Evolutionary conservation across 2,797 vertebrate species (phyloP), one percentile per base, ranked within the genome.

Genomic region (Remorina albescens): DNA sequence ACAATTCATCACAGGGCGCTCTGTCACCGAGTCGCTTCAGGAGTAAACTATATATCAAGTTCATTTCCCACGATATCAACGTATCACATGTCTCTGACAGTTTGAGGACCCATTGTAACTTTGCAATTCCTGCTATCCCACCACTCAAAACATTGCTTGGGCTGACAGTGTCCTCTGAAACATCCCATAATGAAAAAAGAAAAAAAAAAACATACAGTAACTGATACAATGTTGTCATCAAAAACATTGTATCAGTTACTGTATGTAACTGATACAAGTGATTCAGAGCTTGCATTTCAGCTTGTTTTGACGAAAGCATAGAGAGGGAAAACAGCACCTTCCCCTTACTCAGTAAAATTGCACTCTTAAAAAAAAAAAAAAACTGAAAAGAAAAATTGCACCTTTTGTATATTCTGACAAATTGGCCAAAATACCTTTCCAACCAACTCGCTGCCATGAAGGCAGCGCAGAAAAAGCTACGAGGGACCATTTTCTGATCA

Each of bases 151-250:
- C 62, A 61, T 46, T 0, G 11, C 28, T 73, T 62, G 62, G 67
- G 71, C 68, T 64, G 64, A 82, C 76, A 55, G 67, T n/a, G 66
- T 74, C 77, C 76, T 80, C 78, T 68, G 69, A 74, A 71, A 70
- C 36, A 34, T 23, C 56, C n/a, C 54, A 37, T 11, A 55, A 76
- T 71, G 61, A 78, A 54, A 53, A 50, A 64, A 78, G 54, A 53
- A 50, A 60, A 51, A 76, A 77, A 59, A 64, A 46, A 68, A 76
- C 53, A 67, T 11, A 73, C 60, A 69, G 54, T 62, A 59, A 76
- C 37, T n/a, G 63, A 67, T 34, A 62, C 34, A 76, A 68, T 6
- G 12, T 32, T 37, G 16, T 28, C 76, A 58, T 83, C 69, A 70
- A 54, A 82, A 59, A 65, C n/a, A n/a, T n/a, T n/a, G n/a, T n/a